Evolutionary conservation across 2,797 vertebrate species (phyloP).

Genomic region (Bradypodion pumilum): DNA sequence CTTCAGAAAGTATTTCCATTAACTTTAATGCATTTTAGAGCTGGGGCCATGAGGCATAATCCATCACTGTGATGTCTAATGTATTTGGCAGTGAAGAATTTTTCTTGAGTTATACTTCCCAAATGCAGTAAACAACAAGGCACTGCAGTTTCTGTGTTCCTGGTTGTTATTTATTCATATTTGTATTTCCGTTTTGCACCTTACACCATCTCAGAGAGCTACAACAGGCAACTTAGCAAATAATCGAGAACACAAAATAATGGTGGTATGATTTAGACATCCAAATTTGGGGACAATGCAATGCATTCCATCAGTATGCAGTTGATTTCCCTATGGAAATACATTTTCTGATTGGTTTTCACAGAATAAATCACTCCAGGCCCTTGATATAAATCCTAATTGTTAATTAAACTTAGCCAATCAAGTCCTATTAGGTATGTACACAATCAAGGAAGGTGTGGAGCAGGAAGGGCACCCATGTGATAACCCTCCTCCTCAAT

Average conservation of each 20-base stretch:
- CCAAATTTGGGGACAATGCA: neutral
- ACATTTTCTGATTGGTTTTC: neutral
- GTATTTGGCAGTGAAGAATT: neutral
- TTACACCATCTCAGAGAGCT: neutral
- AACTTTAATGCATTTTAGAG: neutral
- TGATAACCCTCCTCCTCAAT: neutral
- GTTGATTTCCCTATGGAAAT: neutral
- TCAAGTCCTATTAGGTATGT: neutral
- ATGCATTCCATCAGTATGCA: neutral
- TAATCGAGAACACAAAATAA: neutral
- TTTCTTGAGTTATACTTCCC: neutral
- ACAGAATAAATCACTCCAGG: neutral
- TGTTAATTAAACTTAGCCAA: neutral
- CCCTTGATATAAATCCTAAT: neutral
- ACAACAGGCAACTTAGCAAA: neutral
- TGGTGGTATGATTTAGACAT: neutral
- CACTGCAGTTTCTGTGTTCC: neutral
- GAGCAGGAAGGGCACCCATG: too few relatives aligned
- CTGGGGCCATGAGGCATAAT: neutral
- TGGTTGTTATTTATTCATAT: neutral
- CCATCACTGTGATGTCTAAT: neutral
- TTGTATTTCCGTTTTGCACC: neutral
- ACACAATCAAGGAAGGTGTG: neutral
- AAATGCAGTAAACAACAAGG: neutral
- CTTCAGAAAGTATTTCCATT: conserved; percentile 8